These are phyloP conservation scores for Nothobranchius furzeri DNA, from an alignment of 2,113 vertebrate species.

Conservation along the genomic window DNA sequence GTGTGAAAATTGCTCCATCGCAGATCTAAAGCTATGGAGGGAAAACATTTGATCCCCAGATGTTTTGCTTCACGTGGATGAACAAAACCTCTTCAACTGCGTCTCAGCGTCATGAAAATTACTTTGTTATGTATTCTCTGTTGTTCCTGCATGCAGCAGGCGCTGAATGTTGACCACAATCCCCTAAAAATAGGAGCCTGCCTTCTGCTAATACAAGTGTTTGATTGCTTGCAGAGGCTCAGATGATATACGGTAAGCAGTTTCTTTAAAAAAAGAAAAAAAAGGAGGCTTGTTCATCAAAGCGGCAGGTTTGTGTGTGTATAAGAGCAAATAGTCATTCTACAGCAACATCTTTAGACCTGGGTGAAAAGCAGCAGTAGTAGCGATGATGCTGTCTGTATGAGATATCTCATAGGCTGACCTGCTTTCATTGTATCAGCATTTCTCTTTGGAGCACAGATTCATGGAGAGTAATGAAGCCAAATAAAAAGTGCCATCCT, in stretches of 20 bases:
- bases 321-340: conserved; percentile 1
- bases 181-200: conserved; percentile 38
- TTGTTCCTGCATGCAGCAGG: conserved; percentile 20
- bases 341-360: conserved; percentile 3
- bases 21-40: conserved; percentile 40
- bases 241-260: conserved; percentile 24
- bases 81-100: conserved; percentile 59
- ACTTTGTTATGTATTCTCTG: conserved; percentile 51
- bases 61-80: conserved; percentile 48
- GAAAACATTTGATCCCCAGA: conserved; percentile 73
- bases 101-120: conserved; percentile 54
- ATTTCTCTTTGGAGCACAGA: conserved; percentile 92
- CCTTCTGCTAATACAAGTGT: conserved; percentile 15
- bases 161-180: conserved; percentile 22
- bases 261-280: conserved; percentile 9
- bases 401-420: conserved; percentile 56
- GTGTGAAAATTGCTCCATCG: conserved; percentile 42
- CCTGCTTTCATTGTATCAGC: conserved; percentile 78
- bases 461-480: conserved; percentile 93
- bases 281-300: conserved; percentile 12
- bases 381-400: conserved; percentile 29
- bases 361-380: conserved; percentile 20
- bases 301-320: not conserved
- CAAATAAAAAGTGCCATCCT: conserved; percentile 88
- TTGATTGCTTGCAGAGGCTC: conserved; percentile 59